Evolutionary conservation across 2,113 vertebrate species (phyloP), one percentile per base, ranked within the genome.

Genomic region (Malurus alboscapulatus): DNA sequence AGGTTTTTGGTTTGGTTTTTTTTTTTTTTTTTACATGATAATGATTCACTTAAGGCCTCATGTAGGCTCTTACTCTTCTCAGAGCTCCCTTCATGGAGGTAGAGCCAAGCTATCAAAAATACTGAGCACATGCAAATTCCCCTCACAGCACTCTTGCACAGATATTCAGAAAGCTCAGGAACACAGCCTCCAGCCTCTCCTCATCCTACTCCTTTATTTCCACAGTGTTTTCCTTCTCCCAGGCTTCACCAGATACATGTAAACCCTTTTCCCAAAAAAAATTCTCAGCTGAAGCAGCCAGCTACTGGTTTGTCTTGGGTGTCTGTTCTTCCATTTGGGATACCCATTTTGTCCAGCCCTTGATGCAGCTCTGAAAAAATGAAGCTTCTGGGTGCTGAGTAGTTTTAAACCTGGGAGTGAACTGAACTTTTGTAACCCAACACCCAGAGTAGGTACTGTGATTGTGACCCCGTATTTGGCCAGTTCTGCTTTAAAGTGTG

Each of bases 401-500:
- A 25, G 30, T 67, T 86, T 45, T 77, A 79, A 84, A 87, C 44
- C 26, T 10, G 26, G 71, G 29, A 66, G 11, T 10, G 29, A 95
- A 40, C 17, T 62, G 51, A 18, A 57, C 47, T 71, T 76, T 48
- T 61, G 29, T 34, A 83, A 73, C 40, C 45, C 13, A 38, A 10
- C 0, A 0, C 29, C 67, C 16, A 3, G 1, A 4, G 63, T 27
- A 76, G 76, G 5, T 42, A 2, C 32, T 65, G 27, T 24, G 27
- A 44, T 17, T 5, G 1, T 24, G 58, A 34, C n/a, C 2, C 1
- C 9, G 21, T 17, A 12, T 45, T 73, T 55, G 40, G 32, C 57
- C 50, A 61, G 7, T 25, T 67, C 36, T 53, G 30, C 57, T 65
- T 76, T 12, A 22, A 30, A 53, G 1, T 1, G 0, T 9, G 0